Evolutionary conservation across 2,797 vertebrate species (phyloP), one percentile per base, ranked within the genome.

Genomic region (Cossypha caffra): DNA sequence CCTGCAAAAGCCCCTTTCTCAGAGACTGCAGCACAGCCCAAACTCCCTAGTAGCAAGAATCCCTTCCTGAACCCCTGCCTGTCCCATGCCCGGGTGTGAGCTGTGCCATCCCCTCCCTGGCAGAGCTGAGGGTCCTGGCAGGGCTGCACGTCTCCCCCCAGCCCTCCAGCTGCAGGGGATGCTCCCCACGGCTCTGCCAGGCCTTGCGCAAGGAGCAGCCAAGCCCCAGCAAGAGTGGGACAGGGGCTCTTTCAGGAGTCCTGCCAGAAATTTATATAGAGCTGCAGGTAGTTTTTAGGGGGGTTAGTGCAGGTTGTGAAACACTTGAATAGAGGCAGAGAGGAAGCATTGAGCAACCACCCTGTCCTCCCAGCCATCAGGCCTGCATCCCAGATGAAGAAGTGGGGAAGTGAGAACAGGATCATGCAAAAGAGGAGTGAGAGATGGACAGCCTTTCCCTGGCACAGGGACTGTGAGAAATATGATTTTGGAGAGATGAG

Each of bases 271-370:
- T 37, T 42, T 21, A 16, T 47, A 17, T 5, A 45, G 67, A 86
- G 54, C 83, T 29, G 20, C 47, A 80, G 79, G 83, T 89, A 74
- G 35, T 63, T 71, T 76, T 55, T 35, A 23, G n/a, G 59, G 38
- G 62, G 11, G 40, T 74, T 79, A 75, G 38, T 85, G 40, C 59
- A 19, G 55, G 35, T 92, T 96, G 78, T 80, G 91, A 77, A 96
- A 95, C 24, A 7, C 63, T 52, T 55, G 8, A 71, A 45, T 7
- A 59, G 63, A 71, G 52, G 69, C 40, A 62, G 67, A 72, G 80
- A 81, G 63, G 84, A 89, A 73, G 61, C 17, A 7, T 47, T 92
- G 87, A 89, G 94, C 81, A 92, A 88, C 35, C 45, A 33, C 16
- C 5, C 33, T 0, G 1, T 55, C 33, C 58, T 93, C 51, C 37